These are phyloP conservation scores for Mechanitis messenoides DNA, from an alignment of 2,888 invertebrate species.

Conservation along the genomic window DNA sequence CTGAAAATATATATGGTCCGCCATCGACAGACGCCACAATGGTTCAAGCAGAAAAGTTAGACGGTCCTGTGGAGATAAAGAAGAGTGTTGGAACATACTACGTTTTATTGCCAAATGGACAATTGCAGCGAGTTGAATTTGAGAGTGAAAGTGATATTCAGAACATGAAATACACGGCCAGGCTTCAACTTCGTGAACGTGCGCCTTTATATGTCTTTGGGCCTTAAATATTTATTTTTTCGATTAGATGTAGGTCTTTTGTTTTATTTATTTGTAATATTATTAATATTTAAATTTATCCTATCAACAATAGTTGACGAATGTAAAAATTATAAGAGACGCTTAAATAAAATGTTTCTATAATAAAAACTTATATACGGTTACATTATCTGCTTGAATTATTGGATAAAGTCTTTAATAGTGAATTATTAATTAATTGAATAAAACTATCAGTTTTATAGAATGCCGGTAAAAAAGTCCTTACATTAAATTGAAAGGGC, in stretches of 20 bases:
- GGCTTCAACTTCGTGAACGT: conserved; percentile 69
- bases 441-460: no score
- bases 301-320: no score
- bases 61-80: conserved; percentile 60
- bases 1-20: conserved; percentile 41
- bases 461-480: no score
- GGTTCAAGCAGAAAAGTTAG: conserved; percentile 54
- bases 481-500: no score
- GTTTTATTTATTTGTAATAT: no score
- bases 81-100: conserved; percentile 78
- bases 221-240: conserved; percentile 36
- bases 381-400: conserved; percentile 10
- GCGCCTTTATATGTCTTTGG: conserved; percentile 55
- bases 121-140: conserved; percentile 78
- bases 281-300: no score
- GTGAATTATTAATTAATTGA: background rate
- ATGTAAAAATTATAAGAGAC: no score
- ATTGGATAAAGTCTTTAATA: conserved; percentile 15
- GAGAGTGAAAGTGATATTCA: conserved; percentile 65
- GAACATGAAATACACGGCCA: conserved; percentile 79
- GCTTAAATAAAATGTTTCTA: no score
- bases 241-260: background rate
- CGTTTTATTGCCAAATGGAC: conserved; percentile 79
- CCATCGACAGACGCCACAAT: conserved; percentile 49
- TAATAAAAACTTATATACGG: background rate